Conservation (phyloP, 1,140 invertebrate species). For the Scaptomyza montana region DNA sequence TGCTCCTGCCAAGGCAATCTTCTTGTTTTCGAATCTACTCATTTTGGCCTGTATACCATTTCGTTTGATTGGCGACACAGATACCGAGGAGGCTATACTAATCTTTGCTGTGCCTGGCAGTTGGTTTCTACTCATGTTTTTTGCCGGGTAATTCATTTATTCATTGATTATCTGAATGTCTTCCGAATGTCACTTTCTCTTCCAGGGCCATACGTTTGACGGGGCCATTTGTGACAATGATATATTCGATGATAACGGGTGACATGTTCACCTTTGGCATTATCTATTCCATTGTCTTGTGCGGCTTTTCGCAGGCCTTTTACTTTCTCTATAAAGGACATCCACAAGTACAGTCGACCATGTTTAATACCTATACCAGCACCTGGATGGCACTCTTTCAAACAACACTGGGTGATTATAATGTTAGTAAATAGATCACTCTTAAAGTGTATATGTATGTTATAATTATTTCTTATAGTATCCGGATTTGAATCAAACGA, state of each 20-base stretch:
- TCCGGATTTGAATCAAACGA: conserved; percentile 93
- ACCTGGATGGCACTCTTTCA: conserved; percentile 99
- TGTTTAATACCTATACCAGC: conserved; percentile 92
- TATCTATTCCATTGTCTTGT: conserved; percentile 96
- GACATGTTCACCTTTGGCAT: conserved; percentile 99
- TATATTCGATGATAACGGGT: conserved; percentile 98
- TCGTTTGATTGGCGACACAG: conserved; percentile 89
- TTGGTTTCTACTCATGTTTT: conserved; percentile 99
- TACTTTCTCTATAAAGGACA: conserved; percentile 98
- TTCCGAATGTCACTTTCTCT: too few relatives aligned
- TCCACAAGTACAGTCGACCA: conserved; percentile 90
- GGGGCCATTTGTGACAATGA: conserved; percentile 99
- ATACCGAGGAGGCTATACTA: conserved; percentile 95
- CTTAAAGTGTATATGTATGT: not conserved
- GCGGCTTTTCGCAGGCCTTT: conserved; percentile 98
- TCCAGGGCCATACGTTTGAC: conserved; percentile 94
- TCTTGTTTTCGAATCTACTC: conserved; percentile 95
- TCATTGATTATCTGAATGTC: too few relatives aligned
- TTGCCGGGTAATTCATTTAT: conserved; percentile 91
- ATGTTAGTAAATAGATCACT: conserved; percentile 87
- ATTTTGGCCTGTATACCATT: conserved; percentile 96
- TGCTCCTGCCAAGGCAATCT: conserved; percentile 97
- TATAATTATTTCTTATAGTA: conserved; percentile 88
- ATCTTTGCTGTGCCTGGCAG: conserved; percentile 96
- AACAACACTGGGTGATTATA: conserved; percentile 98